Evolutionary conservation across 2,888 invertebrate species (phyloP).

Genomic region (Poecilobothrus nobilitatus): DNA sequence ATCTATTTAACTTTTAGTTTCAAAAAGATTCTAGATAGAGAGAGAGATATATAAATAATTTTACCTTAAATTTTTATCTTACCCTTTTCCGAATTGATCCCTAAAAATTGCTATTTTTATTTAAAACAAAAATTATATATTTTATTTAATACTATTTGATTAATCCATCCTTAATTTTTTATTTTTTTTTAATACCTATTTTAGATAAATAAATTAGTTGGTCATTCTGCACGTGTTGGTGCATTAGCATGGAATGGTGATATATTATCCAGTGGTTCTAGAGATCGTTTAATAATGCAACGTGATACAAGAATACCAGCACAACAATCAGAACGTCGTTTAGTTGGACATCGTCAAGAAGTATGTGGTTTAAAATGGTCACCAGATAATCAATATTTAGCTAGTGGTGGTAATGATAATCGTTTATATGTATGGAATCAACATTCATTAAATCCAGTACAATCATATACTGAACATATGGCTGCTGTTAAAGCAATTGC

Average conservation of each 20-base stretch:
- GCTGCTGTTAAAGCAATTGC: conserved; percentile 98
- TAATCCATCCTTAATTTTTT: no score
- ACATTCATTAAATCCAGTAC: conserved; percentile 80
- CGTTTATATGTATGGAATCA: conserved; percentile 55
- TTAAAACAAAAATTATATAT: no score
- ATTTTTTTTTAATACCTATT: background rate
- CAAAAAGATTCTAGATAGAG: no score
- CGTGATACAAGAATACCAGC: conserved; percentile 85
- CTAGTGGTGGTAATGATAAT: conserved; percentile 94
- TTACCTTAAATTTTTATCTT: no score
- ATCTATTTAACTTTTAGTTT: no score
- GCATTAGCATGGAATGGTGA: conserved; percentile 98
- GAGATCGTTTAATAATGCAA: conserved; percentile 89
- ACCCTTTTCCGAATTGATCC: no score
- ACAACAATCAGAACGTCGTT: conserved; percentile 63
- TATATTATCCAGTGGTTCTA: conserved; percentile 86
- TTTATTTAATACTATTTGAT: no score
- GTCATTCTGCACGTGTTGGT: conserved; percentile 86
- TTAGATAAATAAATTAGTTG: conserved; percentile 76
- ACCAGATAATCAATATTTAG: conserved; percentile 92
- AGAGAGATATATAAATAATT: no score
- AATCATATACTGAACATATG: conserved; percentile 90
- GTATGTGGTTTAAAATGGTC: conserved; percentile 99
- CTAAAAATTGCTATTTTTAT: no score
- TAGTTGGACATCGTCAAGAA: conserved; percentile 92